Evolutionary conservation across 2,113 vertebrate genomes (phyloP).

Genomic region (Ahaetulla prasina): DNA sequence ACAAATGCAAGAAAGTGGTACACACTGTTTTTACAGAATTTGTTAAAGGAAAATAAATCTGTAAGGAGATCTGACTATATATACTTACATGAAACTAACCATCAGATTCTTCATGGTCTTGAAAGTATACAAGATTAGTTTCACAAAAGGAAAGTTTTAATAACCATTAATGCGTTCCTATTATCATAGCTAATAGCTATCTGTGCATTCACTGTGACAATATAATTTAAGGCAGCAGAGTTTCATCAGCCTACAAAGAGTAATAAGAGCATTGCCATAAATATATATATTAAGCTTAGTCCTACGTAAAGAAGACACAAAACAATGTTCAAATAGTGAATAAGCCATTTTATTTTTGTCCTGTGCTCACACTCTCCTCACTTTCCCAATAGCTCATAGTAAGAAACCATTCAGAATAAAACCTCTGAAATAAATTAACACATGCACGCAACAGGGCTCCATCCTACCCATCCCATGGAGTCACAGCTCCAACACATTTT

Average conservation of each 20-base stretch:
- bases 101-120: background rate
- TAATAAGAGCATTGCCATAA: background rate
- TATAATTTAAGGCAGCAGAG: background rate
- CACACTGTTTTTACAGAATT: background rate
- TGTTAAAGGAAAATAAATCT: background rate
- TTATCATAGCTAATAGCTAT: background rate
- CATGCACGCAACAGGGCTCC: slow-evolving; percentile 50
- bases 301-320: background rate
- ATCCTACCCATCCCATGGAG: slow-evolving; percentile 47
- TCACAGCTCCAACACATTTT: slow-evolving; percentile 38
- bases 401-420: slow-evolving; percentile 71
- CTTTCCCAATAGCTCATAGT: slow-evolving; percentile 72
- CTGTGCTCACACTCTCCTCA: slow-evolving; percentile 71
- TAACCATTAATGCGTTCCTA: background rate
- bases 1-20: background rate
- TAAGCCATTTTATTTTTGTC: slow-evolving; percentile 74
- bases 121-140: background rate
- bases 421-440: slow-evolving; percentile 65
- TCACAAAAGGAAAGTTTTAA: background rate
- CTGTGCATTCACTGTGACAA: background rate
- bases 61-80: background rate
- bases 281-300: accelerated
- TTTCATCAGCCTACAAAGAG: background rate
- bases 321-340: slow-evolving; percentile 60
- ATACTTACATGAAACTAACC: background rate